Conservation (phyloP, 2,888 invertebrate species). For the Acronicta psi region DNA sequence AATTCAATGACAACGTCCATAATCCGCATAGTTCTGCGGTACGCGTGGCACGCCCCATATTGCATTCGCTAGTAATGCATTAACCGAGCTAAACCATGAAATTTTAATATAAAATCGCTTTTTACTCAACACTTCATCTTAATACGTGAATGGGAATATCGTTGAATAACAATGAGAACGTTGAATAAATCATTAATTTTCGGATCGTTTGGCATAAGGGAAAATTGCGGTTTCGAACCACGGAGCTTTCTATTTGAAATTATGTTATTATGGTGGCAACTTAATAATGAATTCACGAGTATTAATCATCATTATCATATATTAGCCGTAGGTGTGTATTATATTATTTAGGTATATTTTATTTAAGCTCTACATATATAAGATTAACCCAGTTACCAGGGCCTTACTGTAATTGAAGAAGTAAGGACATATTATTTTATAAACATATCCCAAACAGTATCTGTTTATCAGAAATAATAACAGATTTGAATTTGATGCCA, state of each 20-base stretch:
- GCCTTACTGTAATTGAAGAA: too few species aligned
- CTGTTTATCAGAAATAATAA: too few species aligned
- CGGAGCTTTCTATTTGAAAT: constrained; percentile 10
- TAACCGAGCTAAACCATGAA: constrained; percentile 65
- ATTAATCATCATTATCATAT: constrained; percentile 11
- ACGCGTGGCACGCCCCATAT: constrained; percentile 66
- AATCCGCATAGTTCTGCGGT: constrained; percentile 13
- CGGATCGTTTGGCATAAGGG: constrained; percentile 39
- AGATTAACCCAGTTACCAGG: too few species aligned
- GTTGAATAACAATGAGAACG: constrained; percentile 51
- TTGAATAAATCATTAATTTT: constrained; percentile 55
- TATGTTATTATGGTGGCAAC: constrained; percentile 10
- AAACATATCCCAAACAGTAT: too few species aligned
- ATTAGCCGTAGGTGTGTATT: constrained; percentile 1
- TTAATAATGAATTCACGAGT: constrained; percentile 15
- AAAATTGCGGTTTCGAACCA: constrained; percentile 29
- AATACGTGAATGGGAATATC: constrained; percentile 46
- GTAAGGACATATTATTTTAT: too few species aligned
- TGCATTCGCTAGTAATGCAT: constrained; percentile 72
- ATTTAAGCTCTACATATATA: too few species aligned
- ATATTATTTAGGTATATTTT: not conserved
- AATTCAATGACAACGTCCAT: constrained; percentile 18
- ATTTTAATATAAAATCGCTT: constrained; percentile 67
- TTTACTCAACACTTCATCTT: constrained; percentile 54
- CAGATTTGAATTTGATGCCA: too few species aligned